Conservation (phyloP, 2,113 vertebrate species). For the Panurus biarmicus region DNA sequence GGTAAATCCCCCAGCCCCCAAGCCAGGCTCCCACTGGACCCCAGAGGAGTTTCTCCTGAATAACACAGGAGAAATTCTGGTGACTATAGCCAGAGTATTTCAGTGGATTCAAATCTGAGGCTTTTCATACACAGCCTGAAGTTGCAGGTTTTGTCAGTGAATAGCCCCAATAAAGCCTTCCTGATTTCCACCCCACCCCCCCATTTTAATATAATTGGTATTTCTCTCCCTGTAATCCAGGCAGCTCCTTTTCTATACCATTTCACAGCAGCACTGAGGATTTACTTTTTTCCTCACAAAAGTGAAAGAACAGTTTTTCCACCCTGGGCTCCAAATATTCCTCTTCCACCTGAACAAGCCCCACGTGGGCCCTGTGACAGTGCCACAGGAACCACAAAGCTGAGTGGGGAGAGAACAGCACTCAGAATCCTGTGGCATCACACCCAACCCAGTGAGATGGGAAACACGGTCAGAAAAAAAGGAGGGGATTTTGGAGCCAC, state of each 20-base stretch:
- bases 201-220: not conserved
- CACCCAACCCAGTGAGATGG: accelerated
- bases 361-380: not conserved
- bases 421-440: accelerated
- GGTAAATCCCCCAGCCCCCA: not conserved
- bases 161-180: not conserved
- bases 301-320: not conserved
- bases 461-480: accelerated
- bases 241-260: not conserved
- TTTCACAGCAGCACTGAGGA: not conserved
- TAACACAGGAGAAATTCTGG: not conserved
- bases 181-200: not conserved
- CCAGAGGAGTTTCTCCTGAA: not conserved
- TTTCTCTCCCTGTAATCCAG: not conserved
- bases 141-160: not conserved
- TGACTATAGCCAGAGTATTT: not conserved
- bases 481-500: not conserved
- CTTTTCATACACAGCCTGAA: not conserved
- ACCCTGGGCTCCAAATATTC: not conserved
- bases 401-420: not conserved
- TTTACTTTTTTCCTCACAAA: not conserved
- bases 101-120: not conserved
- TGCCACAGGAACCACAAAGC: not conserved
- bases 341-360: not conserved
- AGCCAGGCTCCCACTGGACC: not conserved